Base-by-base conservation (phyloP, 2,888 invertebrate genomes). In the Perizoma flavofasciatum region DNA sequence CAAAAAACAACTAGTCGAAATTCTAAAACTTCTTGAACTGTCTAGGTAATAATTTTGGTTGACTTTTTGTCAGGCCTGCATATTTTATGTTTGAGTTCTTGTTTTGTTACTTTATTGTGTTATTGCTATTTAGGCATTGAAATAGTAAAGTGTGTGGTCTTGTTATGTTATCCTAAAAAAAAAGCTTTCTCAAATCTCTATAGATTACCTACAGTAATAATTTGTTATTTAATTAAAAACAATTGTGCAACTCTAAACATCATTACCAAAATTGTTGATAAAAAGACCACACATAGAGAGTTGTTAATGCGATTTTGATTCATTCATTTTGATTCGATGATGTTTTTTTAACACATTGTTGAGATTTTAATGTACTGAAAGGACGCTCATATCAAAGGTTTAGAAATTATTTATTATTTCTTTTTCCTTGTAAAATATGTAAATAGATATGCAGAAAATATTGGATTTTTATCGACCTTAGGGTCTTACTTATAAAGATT, bases 401-500 rank as follows among this genome's bases (percentile, higher is more conserved):
- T 85, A 85, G 85, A 86, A 86, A 86, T 83, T 83, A 83, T 85
- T 85, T 84, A 85, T 87, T 81, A 78, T 88, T 89, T 87, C 83
- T 83, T 83, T n/a, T 85, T 74, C 83, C 81, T 85, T 91, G 91
- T 91, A 91, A 83, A 85, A 89, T 88, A 89, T 91, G 91, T 91
- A 91, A 88, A 91, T 91, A 91, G 75, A 81, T 82, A 77, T 81
- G 82, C 83, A 83, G 77, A 57, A 51, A 53, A 53, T 53, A 53
- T 54, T 57, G 61, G 56, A 54, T 61, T 53, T 79, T 78, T 73
- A 80, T 76, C 77, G 64, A 78, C 82, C 72, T 22, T 2, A 22
- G 22, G 22, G 22, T 3, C 22, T 22, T 22, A 3, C 22, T 22
- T 22, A 22, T 3, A 22, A 22, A n/a, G n/a, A n/a, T 3, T 22